Evolutionary conservation across 2,797 vertebrate genomes (phyloP), one percentile per base, ranked within the genome.

Genomic region (Lateolabrax maculatus): DNA sequence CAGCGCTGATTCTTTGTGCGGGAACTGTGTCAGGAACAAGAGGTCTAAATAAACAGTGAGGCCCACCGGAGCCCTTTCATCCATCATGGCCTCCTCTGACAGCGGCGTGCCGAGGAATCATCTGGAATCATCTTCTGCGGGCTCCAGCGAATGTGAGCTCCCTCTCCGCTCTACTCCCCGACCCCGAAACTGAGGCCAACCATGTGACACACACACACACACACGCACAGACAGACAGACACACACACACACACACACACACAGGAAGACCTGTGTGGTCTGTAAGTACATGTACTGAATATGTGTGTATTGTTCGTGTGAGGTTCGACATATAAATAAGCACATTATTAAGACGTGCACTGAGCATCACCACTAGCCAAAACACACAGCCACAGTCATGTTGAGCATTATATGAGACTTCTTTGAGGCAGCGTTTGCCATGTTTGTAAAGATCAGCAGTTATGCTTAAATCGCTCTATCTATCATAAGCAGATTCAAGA

Each of bases 21-120:
- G 93, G 91, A 90, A 93, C 84, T 94, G 94, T 93, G 94, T 95
- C 94, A 92, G 96, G 96, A 97, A 96, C 95, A 96, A 96, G 96
- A 96, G 96, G 93, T 90, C 95, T 97, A 95, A 96, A 96, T 94
- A 97, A 97, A 97, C 94, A 95, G 84, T 80, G 84, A 79, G 94
- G 93, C 95, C 92, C 94, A 83, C 92, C 41, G 73, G 94, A 95
- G 94, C 87, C 89, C 83, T 90, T 96, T 91, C 95, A 97, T 98
- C 96, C 94, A 96, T 97, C 97, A 97, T 87, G 48, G 75, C 27
- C 68, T 79, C 79, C 71, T 83, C 78, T 85, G 90, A 93, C 89
- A 92, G 84, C 79, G 52, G 84, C 79, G 51, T 88, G 85, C 81
- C 58, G 83, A 79, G 75, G 89, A 93, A 91, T 93, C 89, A 90